Base-by-base conservation (phyloP, 1,140 invertebrate species). In the Cephus cinctus region DNA sequence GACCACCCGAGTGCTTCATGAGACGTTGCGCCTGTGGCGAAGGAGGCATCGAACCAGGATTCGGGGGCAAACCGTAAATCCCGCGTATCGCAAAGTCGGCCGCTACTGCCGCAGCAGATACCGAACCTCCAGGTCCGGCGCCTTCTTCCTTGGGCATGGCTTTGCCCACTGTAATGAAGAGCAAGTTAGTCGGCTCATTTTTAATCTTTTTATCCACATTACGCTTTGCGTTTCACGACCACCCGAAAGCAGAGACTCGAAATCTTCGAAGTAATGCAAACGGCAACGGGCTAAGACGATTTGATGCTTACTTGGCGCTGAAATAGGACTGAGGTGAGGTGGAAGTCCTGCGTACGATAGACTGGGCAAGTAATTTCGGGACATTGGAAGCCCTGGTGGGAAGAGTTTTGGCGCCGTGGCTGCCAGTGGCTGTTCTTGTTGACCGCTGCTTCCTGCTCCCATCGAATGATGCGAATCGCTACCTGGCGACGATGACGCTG, bases 341-440 rank as follows among this genome's bases (percentile, higher is more conserved):
- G 82, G 81, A 23, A 84, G 61, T 16, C 81, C 79, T 5, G 78
- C 78, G 36, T 85, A 84, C 5, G 83, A 79, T 20, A 77, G 52
- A 32, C 57, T 69, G 0, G 74, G 73, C 35, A 83, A 63, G 54
- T 83, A 83, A 50, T 80, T 78, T 47, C 82, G 68, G 0, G 81
- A 77, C 61, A 84, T 74, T 16, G 82, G 73, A 25, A 83, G 61
- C 32, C 78, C 65, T 16, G 81, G 73, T 4, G 80, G 76, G 54
- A 83, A 65, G 16, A 83, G 70, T 55, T 83, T 81, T 0, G 81
- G 82, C 6, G 78, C 77, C 0, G 81, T 82, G 2, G 81, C 80
- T 11, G 80, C 80, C 14, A 80, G 63, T n/a, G 80, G 79, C 50
- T 82, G 81, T 35, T 81, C 80, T 43, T 77, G 71, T 14, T 75